Conservation (phyloP, 2,113 vertebrate species). For the Riparia riparia region DNA sequence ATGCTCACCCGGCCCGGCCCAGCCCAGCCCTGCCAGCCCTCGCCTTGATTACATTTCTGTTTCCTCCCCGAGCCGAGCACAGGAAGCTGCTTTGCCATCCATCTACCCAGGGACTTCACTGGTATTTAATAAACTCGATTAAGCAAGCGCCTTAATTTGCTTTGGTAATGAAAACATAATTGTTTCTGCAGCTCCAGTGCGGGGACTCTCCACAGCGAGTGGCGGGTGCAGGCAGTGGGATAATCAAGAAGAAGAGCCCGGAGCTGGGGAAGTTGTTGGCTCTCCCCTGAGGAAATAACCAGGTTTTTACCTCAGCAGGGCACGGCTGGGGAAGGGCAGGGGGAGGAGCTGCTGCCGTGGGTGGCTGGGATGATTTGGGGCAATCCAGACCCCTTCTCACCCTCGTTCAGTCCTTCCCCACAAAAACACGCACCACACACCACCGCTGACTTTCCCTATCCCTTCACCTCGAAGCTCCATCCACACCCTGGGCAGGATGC, state of each 20-base stretch:
- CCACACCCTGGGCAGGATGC: accelerated
- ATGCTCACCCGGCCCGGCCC: neutral
- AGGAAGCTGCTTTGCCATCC: slow-evolving; percentile 30
- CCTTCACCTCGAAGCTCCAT: neutral
- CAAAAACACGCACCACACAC: accelerated
- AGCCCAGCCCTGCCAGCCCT: neutral
- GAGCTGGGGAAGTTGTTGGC: neutral
- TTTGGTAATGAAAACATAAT: slow-evolving; percentile 71
- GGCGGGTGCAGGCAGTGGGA: neutral
- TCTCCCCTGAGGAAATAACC: neutral
- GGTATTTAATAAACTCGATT: slow-evolving; percentile 73
- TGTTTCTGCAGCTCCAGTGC: slow-evolving; percentile 58
- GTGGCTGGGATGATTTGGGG: neutral
- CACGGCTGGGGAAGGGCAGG: neutral
- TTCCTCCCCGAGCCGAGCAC: neutral
- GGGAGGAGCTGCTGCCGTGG: neutral
- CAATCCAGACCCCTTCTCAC: neutral
- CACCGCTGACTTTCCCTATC: accelerated
- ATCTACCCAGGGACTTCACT: slow-evolving; percentile 56
- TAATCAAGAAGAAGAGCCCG: neutral
- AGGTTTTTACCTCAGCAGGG: neutral
- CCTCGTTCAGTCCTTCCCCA: neutral
- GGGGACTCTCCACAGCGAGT: slow-evolving; percentile 37
- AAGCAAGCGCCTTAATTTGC: slow-evolving; percentile 71
- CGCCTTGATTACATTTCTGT: neutral